A percentile compares a stretch with the other conserved stretches of the same genome.
phyloP scores from a whole-genome alignment of 2,888 invertebrate species.

The Drosophila quinaria region DNA sequence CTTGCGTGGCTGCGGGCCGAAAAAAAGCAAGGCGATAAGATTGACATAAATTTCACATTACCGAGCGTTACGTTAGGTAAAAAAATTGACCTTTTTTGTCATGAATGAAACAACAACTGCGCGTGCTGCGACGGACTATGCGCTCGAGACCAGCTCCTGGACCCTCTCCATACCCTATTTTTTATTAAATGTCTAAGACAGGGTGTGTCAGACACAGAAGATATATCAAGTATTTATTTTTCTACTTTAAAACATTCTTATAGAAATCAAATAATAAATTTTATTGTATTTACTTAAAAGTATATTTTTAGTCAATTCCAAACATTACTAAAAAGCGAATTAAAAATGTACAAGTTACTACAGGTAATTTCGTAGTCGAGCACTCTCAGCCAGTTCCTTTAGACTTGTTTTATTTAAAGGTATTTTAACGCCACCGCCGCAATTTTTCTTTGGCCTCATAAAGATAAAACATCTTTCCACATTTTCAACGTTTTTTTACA shows the following conservation, averaged over 20 bases:
- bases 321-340: too few species aligned
- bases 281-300: too few species aligned
- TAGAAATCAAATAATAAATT: too few species aligned
- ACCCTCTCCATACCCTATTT: conserved; percentile 17
- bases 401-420: conserved; percentile 51
- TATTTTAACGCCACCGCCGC: conserved; percentile 83
- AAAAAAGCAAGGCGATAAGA: conserved; percentile 66
- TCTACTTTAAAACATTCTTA: too few species aligned
- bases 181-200: background rate
- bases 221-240: too few species aligned
- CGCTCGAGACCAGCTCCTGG: conserved; percentile 9
- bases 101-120: conserved; percentile 64
- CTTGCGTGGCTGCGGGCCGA: conserved; percentile 37
- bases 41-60: conserved; percentile 80
- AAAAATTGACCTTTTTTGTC: conserved; percentile 49
- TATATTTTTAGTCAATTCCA: too few species aligned
- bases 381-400: background rate
- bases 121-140: conserved; percentile 44
- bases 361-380: conserved; percentile 6
- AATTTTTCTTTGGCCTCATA: conserved; percentile 73
- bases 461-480: conserved; percentile 84
- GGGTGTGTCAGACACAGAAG: background rate
- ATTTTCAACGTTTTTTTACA: conserved; percentile 48
- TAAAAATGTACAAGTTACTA: background rate
- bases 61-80: conserved; percentile 49